Conservation (phyloP, 1,140 invertebrate genomes). For the Bactericera cockerelli region DNA sequence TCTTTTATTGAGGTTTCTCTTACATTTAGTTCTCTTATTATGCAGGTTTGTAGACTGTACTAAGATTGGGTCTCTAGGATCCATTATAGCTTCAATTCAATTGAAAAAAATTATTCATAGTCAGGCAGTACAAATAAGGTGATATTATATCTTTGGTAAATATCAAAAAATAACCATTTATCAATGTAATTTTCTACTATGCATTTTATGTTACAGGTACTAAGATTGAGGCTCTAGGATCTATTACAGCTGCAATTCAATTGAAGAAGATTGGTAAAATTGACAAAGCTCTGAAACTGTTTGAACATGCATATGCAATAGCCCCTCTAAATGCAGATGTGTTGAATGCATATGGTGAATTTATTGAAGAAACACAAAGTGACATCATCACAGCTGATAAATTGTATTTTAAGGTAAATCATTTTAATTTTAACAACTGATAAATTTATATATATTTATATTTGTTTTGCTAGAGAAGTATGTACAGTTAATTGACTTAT, state of each 20-base stretch:
- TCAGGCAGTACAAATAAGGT: not conserved
- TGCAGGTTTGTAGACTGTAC: too few relatives aligned
- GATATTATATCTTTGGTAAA: not conserved
- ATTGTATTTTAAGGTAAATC: slow-evolving; percentile 43
- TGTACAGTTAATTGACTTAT: too few relatives aligned
- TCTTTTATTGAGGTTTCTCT: too few relatives aligned
- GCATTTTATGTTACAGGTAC: slow-evolving; percentile 25
- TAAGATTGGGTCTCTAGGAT: too few relatives aligned
- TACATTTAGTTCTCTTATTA: too few relatives aligned
- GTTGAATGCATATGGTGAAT: slow-evolving; percentile 83
- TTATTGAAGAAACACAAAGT: slow-evolving; percentile 69
- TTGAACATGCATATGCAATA: slow-evolving; percentile 76
- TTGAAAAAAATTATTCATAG: too few relatives aligned
- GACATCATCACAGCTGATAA: slow-evolving; percentile 83
- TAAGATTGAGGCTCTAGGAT: slow-evolving; percentile 58
- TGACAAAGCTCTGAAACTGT: slow-evolving; percentile 73
- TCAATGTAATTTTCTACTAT: not conserved
- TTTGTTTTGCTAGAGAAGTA: too few relatives aligned
- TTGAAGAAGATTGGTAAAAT: slow-evolving; percentile 65
- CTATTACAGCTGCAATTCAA: slow-evolving; percentile 65
- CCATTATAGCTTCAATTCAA: too few relatives aligned
- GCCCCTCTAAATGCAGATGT: slow-evolving; percentile 85
- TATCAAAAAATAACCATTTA: not conserved
- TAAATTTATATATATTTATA: slow-evolving; percentile 20
- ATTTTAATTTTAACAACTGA: too few relatives aligned